These are phyloP conservation scores for Callospermophilus lateralis DNA, from an alignment of 2,113 vertebrate genomes.

Conservation along the genomic window DNA sequence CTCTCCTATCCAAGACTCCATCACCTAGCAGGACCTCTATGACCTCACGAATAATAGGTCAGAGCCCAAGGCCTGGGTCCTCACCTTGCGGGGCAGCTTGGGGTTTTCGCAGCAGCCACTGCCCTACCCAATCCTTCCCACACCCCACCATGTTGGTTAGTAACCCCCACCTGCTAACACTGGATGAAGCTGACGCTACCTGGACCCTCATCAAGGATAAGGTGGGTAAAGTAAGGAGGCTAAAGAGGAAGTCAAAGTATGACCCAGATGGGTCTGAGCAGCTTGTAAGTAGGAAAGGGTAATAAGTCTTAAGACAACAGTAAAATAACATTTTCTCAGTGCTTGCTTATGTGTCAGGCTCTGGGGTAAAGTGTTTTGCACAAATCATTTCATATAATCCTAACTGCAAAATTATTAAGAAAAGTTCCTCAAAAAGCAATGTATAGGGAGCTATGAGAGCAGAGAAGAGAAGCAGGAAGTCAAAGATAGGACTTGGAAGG, in stretches of 20 bases:
- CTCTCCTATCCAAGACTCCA: conserved; percentile 25
- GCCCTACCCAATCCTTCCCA: conserved; percentile 48
- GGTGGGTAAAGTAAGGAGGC: conserved; percentile 62
- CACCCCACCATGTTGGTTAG: conserved; percentile 67
- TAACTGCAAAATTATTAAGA: neutral
- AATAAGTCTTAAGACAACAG: neutral
- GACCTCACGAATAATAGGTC: conserved; percentile 74
- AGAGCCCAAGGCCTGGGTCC: conserved; percentile 34
- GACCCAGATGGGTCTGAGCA: conserved; percentile 3
- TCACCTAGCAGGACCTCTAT: conserved; percentile 74
- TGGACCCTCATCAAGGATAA: conserved; percentile 86
- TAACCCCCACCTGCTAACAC: conserved; percentile 68
- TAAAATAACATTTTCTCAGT: neutral
- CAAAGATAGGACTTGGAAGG: neutral
- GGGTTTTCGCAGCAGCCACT: conserved; percentile 71
- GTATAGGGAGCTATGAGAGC: neutral
- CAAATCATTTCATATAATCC: neutral
- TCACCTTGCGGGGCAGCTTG: conserved; percentile 47
- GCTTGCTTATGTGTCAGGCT: neutral
- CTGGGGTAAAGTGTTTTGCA: neutral
- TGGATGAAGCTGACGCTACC: conserved; percentile 82
- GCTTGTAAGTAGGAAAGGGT: neutral
- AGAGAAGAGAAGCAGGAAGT: neutral
- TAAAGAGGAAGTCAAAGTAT: conserved; percentile 35
- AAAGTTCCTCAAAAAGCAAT: conserved; percentile 5